These are phyloP conservation scores for Leptopilina clavipes DNA, from an alignment of 1,140 invertebrate genomes.

Conservation along the genomic window DNA sequence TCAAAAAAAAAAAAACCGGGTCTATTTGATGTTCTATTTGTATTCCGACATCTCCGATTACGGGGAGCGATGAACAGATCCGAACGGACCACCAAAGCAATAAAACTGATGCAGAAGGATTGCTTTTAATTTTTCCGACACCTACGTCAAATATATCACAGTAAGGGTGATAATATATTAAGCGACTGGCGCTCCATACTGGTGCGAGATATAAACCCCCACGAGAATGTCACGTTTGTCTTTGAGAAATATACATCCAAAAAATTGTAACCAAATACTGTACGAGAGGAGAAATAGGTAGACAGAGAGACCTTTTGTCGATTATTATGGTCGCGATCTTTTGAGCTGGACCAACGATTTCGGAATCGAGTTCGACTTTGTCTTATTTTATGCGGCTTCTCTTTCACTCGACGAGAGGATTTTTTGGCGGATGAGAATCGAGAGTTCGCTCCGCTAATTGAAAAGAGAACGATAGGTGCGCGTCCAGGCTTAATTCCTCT, in stretches of 20 bases:
- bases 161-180: slow-evolving; percentile 66
- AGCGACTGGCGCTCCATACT: neutral
- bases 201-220: neutral
- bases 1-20: slow-evolving; percentile 38
- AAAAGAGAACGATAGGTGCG: slow-evolving; percentile 28
- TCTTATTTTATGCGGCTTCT: slow-evolving; percentile 17
- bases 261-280: slow-evolving; percentile 44
- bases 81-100: slow-evolving; percentile 64
- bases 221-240: neutral
- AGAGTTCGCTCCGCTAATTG: slow-evolving; percentile 2
- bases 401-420: neutral
- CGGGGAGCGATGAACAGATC: slow-evolving; percentile 54
- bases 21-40: slow-evolving; percentile 72
- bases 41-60: slow-evolving; percentile 71
- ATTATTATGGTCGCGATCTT: slow-evolving; percentile 23
- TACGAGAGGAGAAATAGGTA: too few species aligned
- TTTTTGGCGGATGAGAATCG: slow-evolving; percentile 19
- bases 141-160: slow-evolving; percentile 70
- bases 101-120: slow-evolving; percentile 62
- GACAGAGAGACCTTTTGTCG: slow-evolving; percentile 14
- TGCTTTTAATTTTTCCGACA: slow-evolving; percentile 73
- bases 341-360: slow-evolving; percentile 26
- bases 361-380: slow-evolving; percentile 11
- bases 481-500: slow-evolving; percentile 36
- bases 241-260: slow-evolving; percentile 14